A percentile compares a stretch with the other conserved stretches of the same genome.
Conservation (phyloP, 1,140 invertebrate species). For the Apocrypta bakeri region DNA sequence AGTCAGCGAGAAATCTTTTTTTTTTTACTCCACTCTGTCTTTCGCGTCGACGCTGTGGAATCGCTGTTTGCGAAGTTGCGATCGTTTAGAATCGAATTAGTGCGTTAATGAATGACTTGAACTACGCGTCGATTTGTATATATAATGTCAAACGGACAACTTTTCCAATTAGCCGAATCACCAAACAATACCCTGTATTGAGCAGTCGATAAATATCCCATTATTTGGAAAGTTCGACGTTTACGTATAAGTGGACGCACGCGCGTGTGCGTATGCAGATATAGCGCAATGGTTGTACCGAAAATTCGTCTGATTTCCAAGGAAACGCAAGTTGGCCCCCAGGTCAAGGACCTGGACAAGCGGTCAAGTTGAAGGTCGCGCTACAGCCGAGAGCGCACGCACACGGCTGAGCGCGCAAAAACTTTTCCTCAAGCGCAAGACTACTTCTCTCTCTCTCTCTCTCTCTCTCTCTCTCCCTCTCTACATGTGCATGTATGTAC, state of each 20-base stretch:
- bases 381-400: conserved; percentile 1
- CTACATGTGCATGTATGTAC: no score
- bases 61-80: no score
- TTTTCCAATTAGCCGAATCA: background rate
- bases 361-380: conserved; percentile 67
- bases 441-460: background rate
- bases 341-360: conserved; percentile 53
- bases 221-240: background rate
- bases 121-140: background rate
- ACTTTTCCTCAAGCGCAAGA: conserved; percentile 11
- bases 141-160: background rate
- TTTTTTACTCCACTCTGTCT: background rate
- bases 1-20: background rate
- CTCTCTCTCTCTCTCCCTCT: no score
- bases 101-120: background rate
- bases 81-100: no score
- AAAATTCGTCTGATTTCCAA: conserved; percentile 29
- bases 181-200: background rate
- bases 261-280: no score
- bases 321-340: background rate
- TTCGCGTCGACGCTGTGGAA: background rate
- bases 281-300: no score
- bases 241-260: no score
- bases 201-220: background rate
- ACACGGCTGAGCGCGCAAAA: conserved; percentile 32